A percentile compares a stretch with the other conserved stretches of the same genome.
Evolutionary conservation across 2,888 invertebrate genomes (phyloP).

Genomic region (Kryphioiulus occultus): DNA sequence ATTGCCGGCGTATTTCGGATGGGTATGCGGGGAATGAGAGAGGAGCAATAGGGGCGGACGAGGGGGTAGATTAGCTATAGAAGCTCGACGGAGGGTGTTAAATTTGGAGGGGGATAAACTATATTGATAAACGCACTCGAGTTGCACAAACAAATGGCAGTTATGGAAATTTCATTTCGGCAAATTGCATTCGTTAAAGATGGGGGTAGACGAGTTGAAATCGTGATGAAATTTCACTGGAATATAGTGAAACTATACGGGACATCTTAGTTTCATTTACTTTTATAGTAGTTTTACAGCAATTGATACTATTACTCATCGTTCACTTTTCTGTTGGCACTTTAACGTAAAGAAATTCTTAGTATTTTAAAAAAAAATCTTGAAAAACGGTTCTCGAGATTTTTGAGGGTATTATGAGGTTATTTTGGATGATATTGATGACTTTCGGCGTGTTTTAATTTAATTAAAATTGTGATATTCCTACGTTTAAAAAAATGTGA

Average conservation of each 20-base stretch:
- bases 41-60: not conserved
- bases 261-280: not conserved
- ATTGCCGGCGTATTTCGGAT: constrained; percentile 40
- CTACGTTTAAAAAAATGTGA: too few species aligned
- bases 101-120: constrained; percentile 31
- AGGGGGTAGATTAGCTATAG: constrained; percentile 37
- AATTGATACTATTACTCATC: not conserved
- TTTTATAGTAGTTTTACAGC: not conserved
- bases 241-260: not conserved
- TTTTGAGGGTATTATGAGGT: too few species aligned
- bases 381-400: too few species aligned
- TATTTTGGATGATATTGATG: too few species aligned
- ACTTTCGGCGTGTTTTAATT: too few species aligned
- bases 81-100: constrained; percentile 16
- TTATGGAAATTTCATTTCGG: constrained; percentile 47
- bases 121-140: constrained; percentile 39
- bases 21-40: constrained; percentile 2
- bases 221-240: not conserved
- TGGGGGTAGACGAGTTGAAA: not conserved
- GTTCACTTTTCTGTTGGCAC: not conserved
- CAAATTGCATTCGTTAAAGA: constrained; percentile 1
- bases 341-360: not conserved
- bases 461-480: too few species aligned
- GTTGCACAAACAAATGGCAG: constrained; percentile 36
- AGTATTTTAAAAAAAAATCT: not conserved